phyloP scores from a whole-genome alignment of 2,888 invertebrate genomes.

The Phalera bucephala region DNA sequence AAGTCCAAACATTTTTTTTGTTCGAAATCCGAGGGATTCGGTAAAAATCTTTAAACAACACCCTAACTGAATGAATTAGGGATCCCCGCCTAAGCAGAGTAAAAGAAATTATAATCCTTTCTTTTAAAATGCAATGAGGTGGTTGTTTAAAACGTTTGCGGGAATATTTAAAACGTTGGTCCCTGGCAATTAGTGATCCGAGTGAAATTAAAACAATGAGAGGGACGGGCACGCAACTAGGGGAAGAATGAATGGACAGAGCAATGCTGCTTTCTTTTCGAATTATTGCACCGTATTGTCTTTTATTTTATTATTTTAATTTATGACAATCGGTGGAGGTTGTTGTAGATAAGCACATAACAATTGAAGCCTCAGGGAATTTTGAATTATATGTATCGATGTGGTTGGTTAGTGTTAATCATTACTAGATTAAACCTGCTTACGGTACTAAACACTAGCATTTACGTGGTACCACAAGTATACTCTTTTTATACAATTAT shows the following conservation, averaged over 20 bases:
- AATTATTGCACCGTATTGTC: conserved; percentile 31
- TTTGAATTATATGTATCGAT: too few relatives aligned
- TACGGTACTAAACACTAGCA: too few relatives aligned
- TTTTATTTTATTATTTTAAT: conserved; percentile 14
- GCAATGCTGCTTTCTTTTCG: conserved; percentile 26
- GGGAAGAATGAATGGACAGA: conserved; percentile 44
- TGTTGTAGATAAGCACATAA: too few relatives aligned
- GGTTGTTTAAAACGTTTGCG: conserved; percentile 79
- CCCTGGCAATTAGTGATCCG: conserved; percentile 77
- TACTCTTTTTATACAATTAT: too few relatives aligned
- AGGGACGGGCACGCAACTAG: conserved; percentile 49
- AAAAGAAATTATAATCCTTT: conserved; percentile 81
- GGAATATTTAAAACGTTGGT: conserved; percentile 75
- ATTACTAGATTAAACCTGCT: too few relatives aligned
- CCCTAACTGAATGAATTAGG: conserved; percentile 71
- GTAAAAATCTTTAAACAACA: conserved; percentile 48
- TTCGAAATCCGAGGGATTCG: conserved; percentile 21
- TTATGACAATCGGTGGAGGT: too few relatives aligned
- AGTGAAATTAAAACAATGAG: conserved; percentile 78
- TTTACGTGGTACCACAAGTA: too few relatives aligned
- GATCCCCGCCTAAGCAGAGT: conserved; percentile 55
- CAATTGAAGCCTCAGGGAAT: too few relatives aligned
- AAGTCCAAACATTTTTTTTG: conserved; percentile 13
- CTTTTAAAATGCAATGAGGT: conserved; percentile 82
- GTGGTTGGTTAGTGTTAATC: too few relatives aligned